Conservation (phyloP, 2,888 invertebrate species). For the Leptopilina syphax region DNA sequence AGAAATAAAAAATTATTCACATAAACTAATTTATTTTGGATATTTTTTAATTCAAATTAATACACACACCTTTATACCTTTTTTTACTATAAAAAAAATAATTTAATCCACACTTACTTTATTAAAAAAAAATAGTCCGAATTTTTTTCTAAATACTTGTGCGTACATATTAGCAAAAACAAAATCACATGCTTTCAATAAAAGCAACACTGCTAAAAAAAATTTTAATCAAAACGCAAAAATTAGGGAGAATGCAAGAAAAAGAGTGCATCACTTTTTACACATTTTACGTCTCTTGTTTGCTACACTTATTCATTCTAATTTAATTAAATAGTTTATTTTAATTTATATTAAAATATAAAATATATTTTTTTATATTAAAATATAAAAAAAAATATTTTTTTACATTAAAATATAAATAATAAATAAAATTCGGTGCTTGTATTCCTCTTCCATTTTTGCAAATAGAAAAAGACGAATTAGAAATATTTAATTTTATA, state of each 20-base stretch:
- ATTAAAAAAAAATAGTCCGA: background rate
- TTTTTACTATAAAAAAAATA: background rate
- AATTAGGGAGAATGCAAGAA: background rate
- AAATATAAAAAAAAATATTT: too few relatives aligned
- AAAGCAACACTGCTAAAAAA: background rate
- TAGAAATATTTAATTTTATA: too few relatives aligned
- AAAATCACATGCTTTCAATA: background rate
- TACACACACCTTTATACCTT: background rate
- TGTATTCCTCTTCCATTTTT: too few relatives aligned
- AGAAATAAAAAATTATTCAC: conserved; percentile 25
- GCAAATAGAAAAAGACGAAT: too few relatives aligned
- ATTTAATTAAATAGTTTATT: too few relatives aligned
- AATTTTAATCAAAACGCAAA: background rate
- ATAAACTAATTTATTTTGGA: too few relatives aligned
- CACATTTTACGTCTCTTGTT: background rate
- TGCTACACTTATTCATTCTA: too few relatives aligned
- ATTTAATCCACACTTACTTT: background rate
- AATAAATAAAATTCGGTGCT: too few relatives aligned
- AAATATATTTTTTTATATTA: too few relatives aligned
- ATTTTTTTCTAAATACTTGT: background rate
- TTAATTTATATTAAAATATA: too few relatives aligned
- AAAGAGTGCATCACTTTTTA: background rate
- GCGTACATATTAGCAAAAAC: background rate
- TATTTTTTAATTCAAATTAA: background rate
- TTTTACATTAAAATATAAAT: too few relatives aligned